Evolutionary conservation across 2,797 vertebrate species (phyloP).

Genomic region (Falco concolor): DNA sequence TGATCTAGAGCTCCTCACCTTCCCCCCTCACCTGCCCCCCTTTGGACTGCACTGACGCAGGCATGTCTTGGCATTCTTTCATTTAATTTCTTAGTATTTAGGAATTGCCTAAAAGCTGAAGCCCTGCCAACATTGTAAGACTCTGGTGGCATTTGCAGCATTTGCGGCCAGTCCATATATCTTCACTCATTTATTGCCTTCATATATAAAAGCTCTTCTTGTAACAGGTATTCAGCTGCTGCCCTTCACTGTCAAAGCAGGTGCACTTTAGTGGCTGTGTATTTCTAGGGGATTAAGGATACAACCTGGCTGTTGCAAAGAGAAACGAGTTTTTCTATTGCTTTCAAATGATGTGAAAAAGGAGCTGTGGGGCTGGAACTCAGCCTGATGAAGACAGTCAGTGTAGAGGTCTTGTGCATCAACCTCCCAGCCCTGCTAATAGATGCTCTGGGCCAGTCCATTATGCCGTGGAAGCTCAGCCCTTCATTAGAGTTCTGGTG

Average conservation of each 20-base stretch:
- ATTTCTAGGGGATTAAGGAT: not conserved
- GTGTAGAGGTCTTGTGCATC: not conserved
- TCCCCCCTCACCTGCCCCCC: not conserved
- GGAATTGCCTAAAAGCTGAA: not conserved
- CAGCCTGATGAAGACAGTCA: not conserved
- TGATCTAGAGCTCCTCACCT: not conserved
- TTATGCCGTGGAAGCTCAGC: not conserved
- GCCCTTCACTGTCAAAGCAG: not conserved
- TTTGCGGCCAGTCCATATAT: not conserved
- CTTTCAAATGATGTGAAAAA: not conserved
- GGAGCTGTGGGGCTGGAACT: not conserved
- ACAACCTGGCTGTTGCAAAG: not conserved
- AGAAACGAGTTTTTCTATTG: conserved; percentile 6
- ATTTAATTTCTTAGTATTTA: not conserved
- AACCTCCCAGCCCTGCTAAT: not conserved
- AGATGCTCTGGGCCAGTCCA: not conserved
- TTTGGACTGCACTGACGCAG: not conserved
- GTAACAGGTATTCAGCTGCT: not conserved
- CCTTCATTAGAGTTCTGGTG: conserved; percentile 7
- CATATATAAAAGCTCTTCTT: not conserved
- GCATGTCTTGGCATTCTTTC: not conserved
- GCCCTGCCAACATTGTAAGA: not conserved
- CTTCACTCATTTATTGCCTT: not conserved
- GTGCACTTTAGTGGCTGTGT: not conserved
- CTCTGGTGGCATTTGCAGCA: not conserved